Evolutionary conservation across 2,888 invertebrate species (phyloP), one percentile per base, ranked within the genome.

Genomic region (Drosophila paranaensis): DNA sequence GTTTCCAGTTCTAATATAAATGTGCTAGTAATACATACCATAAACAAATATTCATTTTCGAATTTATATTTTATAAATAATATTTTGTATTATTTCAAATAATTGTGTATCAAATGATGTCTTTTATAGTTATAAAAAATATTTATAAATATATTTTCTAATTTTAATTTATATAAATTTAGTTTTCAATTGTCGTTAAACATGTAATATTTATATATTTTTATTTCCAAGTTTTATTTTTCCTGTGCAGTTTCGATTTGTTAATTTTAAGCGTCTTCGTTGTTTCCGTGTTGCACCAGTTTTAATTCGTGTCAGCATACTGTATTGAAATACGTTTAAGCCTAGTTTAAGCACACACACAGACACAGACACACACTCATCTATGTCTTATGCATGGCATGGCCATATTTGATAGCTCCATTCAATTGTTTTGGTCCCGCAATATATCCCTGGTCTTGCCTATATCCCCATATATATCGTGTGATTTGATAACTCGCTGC

Each of bases 341-440:
- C 16, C 50, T 58, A 60, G 40, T 45, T 13, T 40, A 27, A 13
- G 50, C 13, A 54, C 16, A 57, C 40, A 27, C 39, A 27, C 39
- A 50, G 5, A 25, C 35, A 37, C 27, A 27, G 8, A 37, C 33
- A 57, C 27, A 40, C 20, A 50, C 37, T 16, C 20, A 46, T 16
- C 48, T 46, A 56, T 40, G 63, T 64, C 16, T 48, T 35, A 54
- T 58, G 76, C 79, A 74, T 78, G 76, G 78, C 76, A 69, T 74
- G 78, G 53, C 63, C 60, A 61, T 16, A 53, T 39, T 33, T 40
- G n/a, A 60, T 54, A 63, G 60, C 39, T 16, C 48, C 30, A 50
- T 50, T 45, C 39, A 27, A 39, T 39, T 54, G 54, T 54, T n/a
- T 27, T 14, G 39, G 54, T 46, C 6, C 25, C 11, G 16, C 33